Evolutionary conservation across 2,888 invertebrate species (phyloP).

Genomic region (Phaedon cochleariae): DNA sequence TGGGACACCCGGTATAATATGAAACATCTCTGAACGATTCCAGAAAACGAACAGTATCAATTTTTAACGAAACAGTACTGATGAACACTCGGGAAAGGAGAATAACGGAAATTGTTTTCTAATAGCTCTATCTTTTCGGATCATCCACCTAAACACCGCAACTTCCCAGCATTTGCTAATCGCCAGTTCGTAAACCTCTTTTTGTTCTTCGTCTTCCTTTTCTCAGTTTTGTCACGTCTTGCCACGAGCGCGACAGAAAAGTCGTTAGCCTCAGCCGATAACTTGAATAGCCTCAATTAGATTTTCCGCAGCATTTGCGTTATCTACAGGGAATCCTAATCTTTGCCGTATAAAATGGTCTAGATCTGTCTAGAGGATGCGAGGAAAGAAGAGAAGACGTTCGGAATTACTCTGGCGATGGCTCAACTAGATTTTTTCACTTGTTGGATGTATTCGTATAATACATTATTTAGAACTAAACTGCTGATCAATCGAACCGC

Average conservation of each 20-base stretch:
- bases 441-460: too few species aligned
- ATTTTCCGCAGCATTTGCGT: slow-evolving; percentile 32
- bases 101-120: not conserved
- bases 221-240: slow-evolving; percentile 26
- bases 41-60: too few species aligned
- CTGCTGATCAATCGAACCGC: too few species aligned
- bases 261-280: slow-evolving; percentile 35
- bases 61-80: not conserved
- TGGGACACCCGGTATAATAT: too few species aligned
- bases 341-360: not conserved
- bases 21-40: too few species aligned
- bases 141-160: not conserved
- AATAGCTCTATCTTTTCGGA: not conserved
- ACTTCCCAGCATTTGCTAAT: not conserved
- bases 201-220: slow-evolving; percentile 6
- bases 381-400: not conserved
- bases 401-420: too few species aligned
- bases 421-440: too few species aligned
- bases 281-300: slow-evolving; percentile 40
- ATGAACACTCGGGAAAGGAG: not conserved
- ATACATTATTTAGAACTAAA: too few species aligned
- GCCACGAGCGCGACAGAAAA: slow-evolving; percentile 28
- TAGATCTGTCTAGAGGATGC: too few species aligned
- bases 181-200: too few species aligned
- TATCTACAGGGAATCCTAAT: slow-evolving; percentile 28